Evolutionary conservation across 1,140 invertebrate species (phyloP).

Genomic region (Galendromus occidentalis): DNA sequence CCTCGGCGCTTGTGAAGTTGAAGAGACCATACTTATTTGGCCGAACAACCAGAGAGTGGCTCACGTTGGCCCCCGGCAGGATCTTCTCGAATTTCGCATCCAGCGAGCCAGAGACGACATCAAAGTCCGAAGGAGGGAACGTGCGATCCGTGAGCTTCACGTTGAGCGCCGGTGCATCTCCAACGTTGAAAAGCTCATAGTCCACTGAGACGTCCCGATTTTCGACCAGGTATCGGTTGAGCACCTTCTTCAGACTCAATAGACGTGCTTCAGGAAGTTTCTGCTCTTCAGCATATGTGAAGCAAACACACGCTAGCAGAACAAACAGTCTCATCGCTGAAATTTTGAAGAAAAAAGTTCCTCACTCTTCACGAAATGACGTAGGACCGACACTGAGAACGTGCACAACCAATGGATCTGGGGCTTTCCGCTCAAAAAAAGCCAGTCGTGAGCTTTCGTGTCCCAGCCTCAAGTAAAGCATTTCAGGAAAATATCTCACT

Average conservation of each 20-base stretch:
- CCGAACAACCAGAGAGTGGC: conserved; percentile 73
- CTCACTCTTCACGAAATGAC: too few species aligned
- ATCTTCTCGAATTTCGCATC: conserved; percentile 65
- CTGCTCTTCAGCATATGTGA: too few species aligned
- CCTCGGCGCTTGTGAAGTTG: conserved; percentile 87
- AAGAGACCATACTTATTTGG: conserved; percentile 68
- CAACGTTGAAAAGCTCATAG: conserved; percentile 40
- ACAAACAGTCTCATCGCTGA: too few species aligned
- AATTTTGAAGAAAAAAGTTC: too few species aligned
- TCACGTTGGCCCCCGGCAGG: conserved; percentile 72
- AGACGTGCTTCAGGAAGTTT: too few species aligned
- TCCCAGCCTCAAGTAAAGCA: too few species aligned
- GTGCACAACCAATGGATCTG: too few species aligned
- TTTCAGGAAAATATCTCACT: too few species aligned
- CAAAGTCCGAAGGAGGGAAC: conserved; percentile 71
- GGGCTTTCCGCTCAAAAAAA: too few species aligned
- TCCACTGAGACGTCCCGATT: conserved; percentile 88
- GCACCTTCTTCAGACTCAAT: conserved; percentile 18
- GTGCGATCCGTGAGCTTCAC: conserved; percentile 68
- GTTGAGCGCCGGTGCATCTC: conserved; percentile 56
- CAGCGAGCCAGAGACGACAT: conserved; percentile 60
- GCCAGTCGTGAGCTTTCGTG: too few species aligned
- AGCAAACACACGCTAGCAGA: too few species aligned
- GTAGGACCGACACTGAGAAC: too few species aligned
- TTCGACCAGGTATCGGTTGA: conserved; percentile 98